Evolutionary conservation across 2,797 vertebrate species (phyloP).

Genomic region (Clarias laeviceps): DNA sequence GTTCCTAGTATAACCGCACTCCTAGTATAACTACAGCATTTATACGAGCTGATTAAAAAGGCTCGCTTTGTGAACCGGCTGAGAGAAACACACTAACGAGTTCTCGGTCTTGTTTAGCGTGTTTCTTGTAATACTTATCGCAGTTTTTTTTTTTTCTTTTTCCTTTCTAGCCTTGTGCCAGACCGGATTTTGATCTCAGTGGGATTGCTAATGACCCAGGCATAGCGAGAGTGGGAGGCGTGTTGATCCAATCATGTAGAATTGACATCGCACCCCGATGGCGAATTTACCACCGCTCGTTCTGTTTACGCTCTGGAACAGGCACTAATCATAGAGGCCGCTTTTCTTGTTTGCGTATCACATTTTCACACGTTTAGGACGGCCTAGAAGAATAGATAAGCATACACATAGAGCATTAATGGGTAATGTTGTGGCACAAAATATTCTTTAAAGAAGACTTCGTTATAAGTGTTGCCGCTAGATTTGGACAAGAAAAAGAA

Average conservation of each 20-base stretch:
- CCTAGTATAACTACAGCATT: background rate
- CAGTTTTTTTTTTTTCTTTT: background rate
- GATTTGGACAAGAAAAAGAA: background rate
- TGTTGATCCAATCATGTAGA: slow-evolving; percentile 54
- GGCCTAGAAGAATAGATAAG: background rate
- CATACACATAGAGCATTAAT: no score
- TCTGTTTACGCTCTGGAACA: background rate
- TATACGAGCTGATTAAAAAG: background rate
- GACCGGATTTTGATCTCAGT: slow-evolving; percentile 36
- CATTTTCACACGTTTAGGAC: background rate
- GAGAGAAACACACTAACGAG: background rate
- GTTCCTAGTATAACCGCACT: background rate
- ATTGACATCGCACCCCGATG: slow-evolving; percentile 18
- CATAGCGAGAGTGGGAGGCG: slow-evolving; percentile 39
- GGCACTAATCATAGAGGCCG: background rate
- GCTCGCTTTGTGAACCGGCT: background rate
- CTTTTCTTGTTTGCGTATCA: background rate
- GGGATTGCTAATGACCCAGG: slow-evolving; percentile 43
- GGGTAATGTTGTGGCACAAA: background rate
- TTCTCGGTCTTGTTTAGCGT: background rate
- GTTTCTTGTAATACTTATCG: background rate
- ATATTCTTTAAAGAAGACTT: background rate
- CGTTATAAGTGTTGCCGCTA: background rate
- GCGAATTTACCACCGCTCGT: background rate
- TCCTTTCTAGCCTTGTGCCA: background rate